phyloP scores from a whole-genome alignment of 1,140 invertebrate species.

The Anastrepha ludens region DNA sequence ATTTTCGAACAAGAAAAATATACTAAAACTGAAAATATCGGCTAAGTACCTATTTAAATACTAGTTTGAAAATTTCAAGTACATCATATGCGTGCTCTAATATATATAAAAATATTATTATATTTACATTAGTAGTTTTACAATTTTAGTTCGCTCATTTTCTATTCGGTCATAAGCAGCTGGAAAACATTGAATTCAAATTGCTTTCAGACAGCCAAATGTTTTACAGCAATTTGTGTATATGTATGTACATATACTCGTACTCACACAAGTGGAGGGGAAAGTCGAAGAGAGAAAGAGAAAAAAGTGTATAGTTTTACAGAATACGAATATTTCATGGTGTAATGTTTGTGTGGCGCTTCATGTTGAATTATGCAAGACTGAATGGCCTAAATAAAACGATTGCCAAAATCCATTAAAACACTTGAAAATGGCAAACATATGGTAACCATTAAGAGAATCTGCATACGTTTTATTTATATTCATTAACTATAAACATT shows the following conservation, averaged over 20 bases:
- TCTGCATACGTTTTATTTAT: background rate
- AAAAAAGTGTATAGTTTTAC: too few relatives aligned
- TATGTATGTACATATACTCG: background rate
- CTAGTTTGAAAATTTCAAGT: background rate
- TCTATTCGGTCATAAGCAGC: background rate
- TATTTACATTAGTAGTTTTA: background rate
- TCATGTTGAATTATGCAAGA: background rate
- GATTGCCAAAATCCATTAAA: conserved; percentile 48
- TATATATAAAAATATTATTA: background rate
- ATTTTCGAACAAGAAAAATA: background rate
- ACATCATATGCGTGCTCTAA: too few relatives aligned
- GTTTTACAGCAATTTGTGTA: background rate
- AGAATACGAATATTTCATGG: background rate
- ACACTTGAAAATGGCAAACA: conserved; percentile 28
- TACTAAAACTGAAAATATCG: background rate
- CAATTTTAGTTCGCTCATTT: background rate
- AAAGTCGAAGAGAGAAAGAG: too few relatives aligned
- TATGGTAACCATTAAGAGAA: background rate
- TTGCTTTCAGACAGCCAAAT: conserved; percentile 27
- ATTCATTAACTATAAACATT: too few relatives aligned
- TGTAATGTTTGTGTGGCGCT: background rate
- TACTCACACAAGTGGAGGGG: too few relatives aligned
- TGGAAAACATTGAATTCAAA: background rate
- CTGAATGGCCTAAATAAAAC: conserved; percentile 39
- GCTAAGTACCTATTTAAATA: background rate